Percentiles rank a stretch among this genome's conserved stretches.
phyloP scores from a whole-genome alignment of 2,888 invertebrate species.

The Mellilla xanthometata region DNA sequence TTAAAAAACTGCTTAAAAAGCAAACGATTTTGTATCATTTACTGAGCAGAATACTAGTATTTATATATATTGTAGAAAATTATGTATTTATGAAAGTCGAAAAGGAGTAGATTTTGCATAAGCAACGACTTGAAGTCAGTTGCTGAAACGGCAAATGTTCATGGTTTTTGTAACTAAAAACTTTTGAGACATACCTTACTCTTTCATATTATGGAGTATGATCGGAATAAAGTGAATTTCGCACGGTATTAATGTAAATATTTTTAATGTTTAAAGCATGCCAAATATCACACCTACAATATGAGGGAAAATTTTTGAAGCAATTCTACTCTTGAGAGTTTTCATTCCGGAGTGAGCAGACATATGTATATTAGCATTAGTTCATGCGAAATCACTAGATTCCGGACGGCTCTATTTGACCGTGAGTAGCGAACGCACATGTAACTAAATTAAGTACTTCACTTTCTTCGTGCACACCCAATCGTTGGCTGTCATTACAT shows the following conservation, averaged over 20 bases:
- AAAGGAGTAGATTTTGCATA: too few relatives aligned
- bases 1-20: conserved; percentile 13
- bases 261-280: too few relatives aligned
- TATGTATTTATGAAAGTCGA: neutral
- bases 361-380: too few relatives aligned
- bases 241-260: neutral
- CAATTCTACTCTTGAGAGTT: too few relatives aligned
- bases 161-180: conserved; percentile 4
- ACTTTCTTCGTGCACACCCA: conserved; percentile 15
- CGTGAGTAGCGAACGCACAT: conserved; percentile 10
- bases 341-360: too few relatives aligned
- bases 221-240: neutral
- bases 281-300: too few relatives aligned
- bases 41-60: neutral
- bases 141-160: neutral
- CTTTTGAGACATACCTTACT: conserved; percentile 2
- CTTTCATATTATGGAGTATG: neutral
- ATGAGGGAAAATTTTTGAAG: too few relatives aligned
- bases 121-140: neutral
- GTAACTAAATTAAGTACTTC: conserved; percentile 4
- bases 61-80: too few relatives aligned
- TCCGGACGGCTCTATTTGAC: too few relatives aligned
- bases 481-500: neutral
- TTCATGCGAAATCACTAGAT: too few relatives aligned
- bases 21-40: conserved; percentile 8